A percentile compares a stretch with the other conserved stretches of the same genome.
Evolutionary conservation across 2,797 vertebrate species (phyloP).

Genomic region (Crocodylus rhombifer): DNA sequence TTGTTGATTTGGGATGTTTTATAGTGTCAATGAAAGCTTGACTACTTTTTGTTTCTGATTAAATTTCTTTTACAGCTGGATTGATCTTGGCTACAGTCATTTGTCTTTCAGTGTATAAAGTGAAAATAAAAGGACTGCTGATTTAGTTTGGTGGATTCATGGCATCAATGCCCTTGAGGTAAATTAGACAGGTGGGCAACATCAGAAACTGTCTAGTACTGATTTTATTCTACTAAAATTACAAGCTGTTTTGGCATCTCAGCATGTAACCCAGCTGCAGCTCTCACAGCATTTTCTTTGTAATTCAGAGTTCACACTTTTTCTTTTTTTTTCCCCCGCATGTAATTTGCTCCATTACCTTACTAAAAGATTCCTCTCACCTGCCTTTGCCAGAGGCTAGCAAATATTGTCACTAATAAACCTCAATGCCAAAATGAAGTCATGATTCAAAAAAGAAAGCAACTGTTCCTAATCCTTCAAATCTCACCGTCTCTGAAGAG

Average conservation of each 20-base stretch:
- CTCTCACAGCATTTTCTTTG: not conserved
- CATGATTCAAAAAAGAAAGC: not conserved
- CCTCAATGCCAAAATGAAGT: not conserved
- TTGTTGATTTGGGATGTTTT: not conserved
- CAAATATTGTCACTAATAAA: not conserved
- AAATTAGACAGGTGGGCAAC: not conserved
- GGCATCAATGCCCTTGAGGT: not conserved
- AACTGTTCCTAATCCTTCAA: not conserved
- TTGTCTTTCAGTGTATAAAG: not conserved
- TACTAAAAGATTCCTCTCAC: not conserved
- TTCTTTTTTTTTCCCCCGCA: not conserved
- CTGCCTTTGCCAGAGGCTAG: not conserved
- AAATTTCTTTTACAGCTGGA: not conserved
- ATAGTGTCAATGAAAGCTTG: not conserved
- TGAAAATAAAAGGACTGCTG: not conserved
- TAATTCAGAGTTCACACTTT: not conserved
- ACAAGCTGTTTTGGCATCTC: not conserved
- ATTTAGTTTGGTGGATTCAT: not conserved
- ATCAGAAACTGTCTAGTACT: not conserved
- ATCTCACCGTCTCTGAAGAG: not conserved
- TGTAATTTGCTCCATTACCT: not conserved
- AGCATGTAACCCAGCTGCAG: not conserved
- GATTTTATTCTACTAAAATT: not conserved
- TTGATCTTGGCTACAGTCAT: not conserved
- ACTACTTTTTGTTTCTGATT: not conserved